A percentile compares a stretch with the other conserved stretches of the same genome.
Evolutionary conservation across 1,140 invertebrate species (phyloP).

Genomic region (Eriocheir sinensis): DNA sequence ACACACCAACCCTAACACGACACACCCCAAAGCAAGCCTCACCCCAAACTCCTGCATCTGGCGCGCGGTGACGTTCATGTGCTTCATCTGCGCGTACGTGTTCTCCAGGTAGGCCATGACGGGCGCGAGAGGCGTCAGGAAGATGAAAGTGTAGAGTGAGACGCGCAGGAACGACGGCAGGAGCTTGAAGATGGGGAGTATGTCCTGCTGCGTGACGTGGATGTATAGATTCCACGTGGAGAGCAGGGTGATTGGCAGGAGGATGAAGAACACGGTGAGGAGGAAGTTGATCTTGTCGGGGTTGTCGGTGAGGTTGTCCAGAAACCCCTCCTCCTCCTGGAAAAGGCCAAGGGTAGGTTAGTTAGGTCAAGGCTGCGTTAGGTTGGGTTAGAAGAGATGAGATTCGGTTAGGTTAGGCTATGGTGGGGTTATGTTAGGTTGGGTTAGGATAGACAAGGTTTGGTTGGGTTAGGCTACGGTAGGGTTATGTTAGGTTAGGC

Average conservation of each 20-base stretch:
- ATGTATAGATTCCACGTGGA: conserved; percentile 79
- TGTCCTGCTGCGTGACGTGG: conserved; percentile 78
- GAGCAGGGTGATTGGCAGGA: conserved; percentile 76
- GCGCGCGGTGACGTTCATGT: conserved; percentile 79
- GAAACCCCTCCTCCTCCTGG: background rate
- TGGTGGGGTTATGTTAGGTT: too few species aligned
- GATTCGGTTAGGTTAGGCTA: too few species aligned
- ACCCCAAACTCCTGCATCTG: conserved; percentile 76
- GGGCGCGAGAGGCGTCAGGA: conserved; percentile 77
- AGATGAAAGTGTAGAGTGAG: conserved; percentile 75
- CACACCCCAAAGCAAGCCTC: too few species aligned
- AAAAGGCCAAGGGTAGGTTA: too few species aligned
- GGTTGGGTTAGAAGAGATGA: too few species aligned
- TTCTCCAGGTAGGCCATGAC: conserved; percentile 79
- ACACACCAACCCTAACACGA: too few species aligned
- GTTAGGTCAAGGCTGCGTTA: too few species aligned
- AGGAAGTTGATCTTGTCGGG: conserved; percentile 79
- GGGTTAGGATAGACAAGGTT: too few species aligned
- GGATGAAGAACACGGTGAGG: conserved; percentile 77
- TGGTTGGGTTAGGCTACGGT: too few species aligned
- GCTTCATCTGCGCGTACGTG: conserved; percentile 79
- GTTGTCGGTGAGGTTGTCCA: conserved; percentile 72
- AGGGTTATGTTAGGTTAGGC: too few species aligned
- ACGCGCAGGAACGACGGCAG: conserved; percentile 64
- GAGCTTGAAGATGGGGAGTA: conserved; percentile 73